Conservation (phyloP, 1,140 invertebrate species). For the Drosophila mayri region DNA sequence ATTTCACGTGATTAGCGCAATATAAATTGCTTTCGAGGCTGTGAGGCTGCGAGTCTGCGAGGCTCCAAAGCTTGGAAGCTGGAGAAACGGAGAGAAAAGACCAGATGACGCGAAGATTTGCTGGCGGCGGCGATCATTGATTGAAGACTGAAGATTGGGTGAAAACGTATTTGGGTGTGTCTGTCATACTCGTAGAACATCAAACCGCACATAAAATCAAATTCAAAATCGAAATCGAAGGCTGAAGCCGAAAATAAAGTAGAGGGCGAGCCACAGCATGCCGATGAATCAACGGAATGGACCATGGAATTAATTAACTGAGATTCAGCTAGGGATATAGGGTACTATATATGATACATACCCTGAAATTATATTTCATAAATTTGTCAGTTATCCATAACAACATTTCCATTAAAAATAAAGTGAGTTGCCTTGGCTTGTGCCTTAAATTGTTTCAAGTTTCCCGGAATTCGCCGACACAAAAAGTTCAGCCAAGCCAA, state of each 20-base stretch:
- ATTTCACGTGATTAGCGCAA: conserved; percentile 78
- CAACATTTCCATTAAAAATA: conserved; percentile 5
- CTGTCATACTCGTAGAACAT: conserved; percentile 24
- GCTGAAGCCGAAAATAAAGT: background rate
- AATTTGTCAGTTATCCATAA: background rate
- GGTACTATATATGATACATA: too few relatives aligned
- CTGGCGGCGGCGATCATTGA: conserved; percentile 54
- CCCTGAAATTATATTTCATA: too few relatives aligned
- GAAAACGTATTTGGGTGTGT: conserved; percentile 71
- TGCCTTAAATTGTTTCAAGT: conserved; percentile 20
- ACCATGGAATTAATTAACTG: conserved; percentile 6
- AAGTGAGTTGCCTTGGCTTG: conserved; percentile 24
- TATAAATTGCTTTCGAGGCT: conserved; percentile 70
- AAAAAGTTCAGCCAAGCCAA: conserved; percentile 30
- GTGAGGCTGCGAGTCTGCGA: background rate
- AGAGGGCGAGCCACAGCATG: conserved; percentile 20
- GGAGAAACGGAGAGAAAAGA: conserved; percentile 26
- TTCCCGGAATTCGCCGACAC: conserved; percentile 34
- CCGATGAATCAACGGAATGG: conserved; percentile 16
- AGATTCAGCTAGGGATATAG: background rate
- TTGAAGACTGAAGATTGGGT: conserved; percentile 67
- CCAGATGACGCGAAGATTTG: conserved; percentile 32
- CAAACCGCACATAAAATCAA: conserved; percentile 14
- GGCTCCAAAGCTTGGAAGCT: conserved; percentile 3
- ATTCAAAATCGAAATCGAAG: conserved; percentile 10